A percentile compares a stretch with the other conserved stretches of the same genome.
Evolutionary conservation across 2,113 vertebrate genomes (phyloP).

Genomic region (Agelaius phoeniceus): DNA sequence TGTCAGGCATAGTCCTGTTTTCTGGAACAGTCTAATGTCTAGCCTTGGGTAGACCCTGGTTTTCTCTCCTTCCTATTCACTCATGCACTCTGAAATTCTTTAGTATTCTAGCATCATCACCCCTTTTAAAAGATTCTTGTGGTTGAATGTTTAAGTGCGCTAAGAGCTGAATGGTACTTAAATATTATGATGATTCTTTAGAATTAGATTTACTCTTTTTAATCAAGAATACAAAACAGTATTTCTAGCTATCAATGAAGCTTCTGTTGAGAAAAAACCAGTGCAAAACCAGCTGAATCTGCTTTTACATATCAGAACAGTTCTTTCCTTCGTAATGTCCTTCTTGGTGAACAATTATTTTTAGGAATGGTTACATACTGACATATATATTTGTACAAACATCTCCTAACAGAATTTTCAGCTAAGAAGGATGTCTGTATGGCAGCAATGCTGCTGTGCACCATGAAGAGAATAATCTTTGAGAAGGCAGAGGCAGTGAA

Average conservation of each 20-base stretch:
- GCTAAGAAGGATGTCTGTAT: slow-evolving; percentile 35
- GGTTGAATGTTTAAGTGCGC: slow-evolving; percentile 25
- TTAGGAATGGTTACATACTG: not conserved
- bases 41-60: not conserved
- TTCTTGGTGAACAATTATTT: slow-evolving; percentile 35
- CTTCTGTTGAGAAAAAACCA: slow-evolving; percentile 24
- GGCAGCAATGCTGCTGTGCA: not conserved
- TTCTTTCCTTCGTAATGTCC: slow-evolving; percentile 43
- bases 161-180: slow-evolving; percentile 62
- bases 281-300: slow-evolving; percentile 33
- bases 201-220: slow-evolving; percentile 70
- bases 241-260: slow-evolving; percentile 52
- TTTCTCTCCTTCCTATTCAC: not conserved
- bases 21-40: not conserved
- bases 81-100: not conserved
- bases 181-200: slow-evolving; percentile 63
- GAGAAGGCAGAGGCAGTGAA: not conserved
- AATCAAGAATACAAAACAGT: slow-evolving; percentile 64
- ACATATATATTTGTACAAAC: not conserved
- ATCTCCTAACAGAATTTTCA: not conserved
- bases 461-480: not conserved
- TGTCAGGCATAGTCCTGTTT: not conserved
- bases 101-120: slow-evolving; percentile 25
- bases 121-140: slow-evolving; percentile 37
- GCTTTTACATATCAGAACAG: slow-evolving; percentile 33